A percentile compares a stretch with the other conserved stretches of the same genome.
These are phyloP conservation scores for Byasa hedistus DNA, from an alignment of 2,888 invertebrate genomes.

Conservation along the genomic window DNA sequence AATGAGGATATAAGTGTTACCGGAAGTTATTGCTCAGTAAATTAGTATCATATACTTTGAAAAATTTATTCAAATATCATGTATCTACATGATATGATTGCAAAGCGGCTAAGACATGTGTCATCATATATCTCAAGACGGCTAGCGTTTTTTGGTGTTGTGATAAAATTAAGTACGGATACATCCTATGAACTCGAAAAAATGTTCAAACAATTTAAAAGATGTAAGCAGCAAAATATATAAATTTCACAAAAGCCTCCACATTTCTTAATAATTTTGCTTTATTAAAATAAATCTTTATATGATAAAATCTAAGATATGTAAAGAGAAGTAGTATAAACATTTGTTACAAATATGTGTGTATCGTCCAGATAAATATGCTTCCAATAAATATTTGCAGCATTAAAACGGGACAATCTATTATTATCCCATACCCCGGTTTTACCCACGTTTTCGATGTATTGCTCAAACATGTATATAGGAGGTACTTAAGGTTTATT, in stretches of 20 bases:
- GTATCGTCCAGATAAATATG: not conserved
- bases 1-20: not conserved
- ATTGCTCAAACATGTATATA: not conserved
- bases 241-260: no score
- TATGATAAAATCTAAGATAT: not conserved
- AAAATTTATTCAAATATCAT: not conserved
- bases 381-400: slow-evolving; percentile 1
- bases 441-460: not conserved
- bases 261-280: no score
- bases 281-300: no score
- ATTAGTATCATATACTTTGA: not conserved
- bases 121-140: no score
- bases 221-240: no score
- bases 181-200: no score
- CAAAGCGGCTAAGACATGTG: no score
- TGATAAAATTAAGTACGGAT: no score
- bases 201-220: no score
- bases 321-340: not conserved
- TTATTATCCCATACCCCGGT: slow-evolving; percentile 3
- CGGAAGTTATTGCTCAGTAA: not conserved
- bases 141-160: no score
- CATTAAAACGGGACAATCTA: slow-evolving; percentile 1
- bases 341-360: not conserved
- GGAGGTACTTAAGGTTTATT: not conserved
- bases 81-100: not conserved